Conservation (phyloP, 2,797 vertebrate genomes). For the Nasua narica region DNA sequence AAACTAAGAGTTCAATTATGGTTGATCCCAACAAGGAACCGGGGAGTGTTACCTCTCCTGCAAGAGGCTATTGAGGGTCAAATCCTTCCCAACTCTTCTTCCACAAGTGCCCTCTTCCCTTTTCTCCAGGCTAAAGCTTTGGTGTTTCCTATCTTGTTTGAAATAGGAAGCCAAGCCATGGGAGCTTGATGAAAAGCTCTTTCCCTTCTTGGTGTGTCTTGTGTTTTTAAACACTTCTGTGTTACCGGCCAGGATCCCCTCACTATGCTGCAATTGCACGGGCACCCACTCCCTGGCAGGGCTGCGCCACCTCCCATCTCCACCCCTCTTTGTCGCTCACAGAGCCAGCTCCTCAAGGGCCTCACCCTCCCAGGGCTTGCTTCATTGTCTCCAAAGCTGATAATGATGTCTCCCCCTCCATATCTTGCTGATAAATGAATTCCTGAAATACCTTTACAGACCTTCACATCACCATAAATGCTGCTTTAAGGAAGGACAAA, state of each 20-base stretch:
- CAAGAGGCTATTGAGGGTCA: neutral
- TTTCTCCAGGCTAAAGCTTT: neutral
- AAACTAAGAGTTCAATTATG: neutral
- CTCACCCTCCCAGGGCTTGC: neutral
- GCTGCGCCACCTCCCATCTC: neutral
- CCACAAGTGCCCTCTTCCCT: neutral
- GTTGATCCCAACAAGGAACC: neutral
- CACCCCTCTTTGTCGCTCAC: neutral
- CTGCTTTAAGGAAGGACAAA: conserved; percentile 64
- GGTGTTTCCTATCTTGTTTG: neutral
- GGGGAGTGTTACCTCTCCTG: neutral
- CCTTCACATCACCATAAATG: conserved; percentile 58
- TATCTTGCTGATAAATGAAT: conserved; percentile 53
- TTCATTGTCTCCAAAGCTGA: conserved; percentile 9
- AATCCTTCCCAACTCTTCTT: neutral
- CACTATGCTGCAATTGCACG: neutral
- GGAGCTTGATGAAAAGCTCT: neutral
- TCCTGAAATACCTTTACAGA: conserved; percentile 67
- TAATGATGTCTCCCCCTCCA: conserved; percentile 40
- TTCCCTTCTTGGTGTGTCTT: neutral
- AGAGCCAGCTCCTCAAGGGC: neutral
- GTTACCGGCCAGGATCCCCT: neutral
- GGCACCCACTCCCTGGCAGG: neutral
- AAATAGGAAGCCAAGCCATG: neutral
- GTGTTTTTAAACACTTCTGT: neutral